Evolutionary conservation across 2,113 vertebrate genomes (phyloP).

Genomic region (Alligator sinensis): DNA sequence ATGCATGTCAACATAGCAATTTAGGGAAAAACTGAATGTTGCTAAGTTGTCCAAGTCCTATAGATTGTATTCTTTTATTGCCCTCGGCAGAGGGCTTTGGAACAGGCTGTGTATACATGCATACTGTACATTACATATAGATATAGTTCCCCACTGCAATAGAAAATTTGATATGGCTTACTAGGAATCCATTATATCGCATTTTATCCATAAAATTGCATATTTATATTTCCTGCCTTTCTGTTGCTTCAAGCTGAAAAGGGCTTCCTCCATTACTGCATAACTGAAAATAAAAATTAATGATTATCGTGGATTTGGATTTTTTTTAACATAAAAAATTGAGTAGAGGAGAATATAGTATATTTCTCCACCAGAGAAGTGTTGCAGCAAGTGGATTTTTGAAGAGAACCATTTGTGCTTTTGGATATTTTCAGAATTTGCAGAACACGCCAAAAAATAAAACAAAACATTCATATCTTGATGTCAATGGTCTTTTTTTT

Average conservation of each 20-base stretch:
- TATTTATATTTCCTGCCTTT: neutral
- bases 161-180: neutral
- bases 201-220: fast-evolving
- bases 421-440: neutral
- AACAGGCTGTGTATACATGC: neutral
- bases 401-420: neutral
- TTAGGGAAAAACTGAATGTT: no score
- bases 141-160: neutral
- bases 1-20: neutral
- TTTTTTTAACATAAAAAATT: neutral
- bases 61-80: neutral
- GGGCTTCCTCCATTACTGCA: neutral
- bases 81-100: neutral
- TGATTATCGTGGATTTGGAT: neutral
- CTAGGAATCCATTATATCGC: neutral
- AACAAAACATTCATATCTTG: neutral
- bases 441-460: neutral
- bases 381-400: neutral
- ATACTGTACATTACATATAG: neutral
- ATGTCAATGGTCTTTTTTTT: neutral
- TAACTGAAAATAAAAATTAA: neutral
- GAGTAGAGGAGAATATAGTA: neutral
- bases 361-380: neutral
- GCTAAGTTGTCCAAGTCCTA: no score
- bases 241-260: neutral